phyloP scores from a whole-genome alignment of 2,113 vertebrate genomes.

The Ceyx cyanopectus region DNA sequence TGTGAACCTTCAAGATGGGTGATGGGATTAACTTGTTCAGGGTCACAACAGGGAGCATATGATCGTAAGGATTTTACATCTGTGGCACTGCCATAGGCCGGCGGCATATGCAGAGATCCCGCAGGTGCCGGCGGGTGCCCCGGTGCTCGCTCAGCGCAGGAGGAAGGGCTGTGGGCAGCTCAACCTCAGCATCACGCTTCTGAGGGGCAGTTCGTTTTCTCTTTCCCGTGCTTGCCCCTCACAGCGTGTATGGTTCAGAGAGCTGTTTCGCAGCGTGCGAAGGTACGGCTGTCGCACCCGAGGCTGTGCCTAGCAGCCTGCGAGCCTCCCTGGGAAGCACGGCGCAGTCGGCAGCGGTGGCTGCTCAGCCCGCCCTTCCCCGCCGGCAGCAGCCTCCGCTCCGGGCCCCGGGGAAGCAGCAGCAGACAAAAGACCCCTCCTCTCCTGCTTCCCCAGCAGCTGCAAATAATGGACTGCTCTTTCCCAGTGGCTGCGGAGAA shows the following conservation, averaged over 20 bases:
- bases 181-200: rapidly evolving
- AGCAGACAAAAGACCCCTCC: background rate
- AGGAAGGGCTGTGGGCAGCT: background rate
- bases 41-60: background rate
- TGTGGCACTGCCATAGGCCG: rapidly evolving
- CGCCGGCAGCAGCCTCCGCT: background rate
- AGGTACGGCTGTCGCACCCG: rapidly evolving
- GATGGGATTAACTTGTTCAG: background rate
- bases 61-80: background rate
- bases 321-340: background rate
- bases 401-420: background rate
- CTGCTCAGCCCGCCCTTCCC: background rate
- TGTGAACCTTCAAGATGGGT: background rate
- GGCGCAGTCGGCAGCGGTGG: rapidly evolving
- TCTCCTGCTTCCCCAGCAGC: background rate
- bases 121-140: background rate
- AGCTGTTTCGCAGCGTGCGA: background rate
- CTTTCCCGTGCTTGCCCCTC: background rate
- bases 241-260: background rate
- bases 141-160: background rate
- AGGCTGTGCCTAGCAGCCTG: background rate
- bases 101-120: rapidly evolving
- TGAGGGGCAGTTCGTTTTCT: background rate
- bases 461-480: slow-evolving; percentile 24
- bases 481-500: background rate